Base-by-base conservation (phyloP, 2,113 vertebrate species). In the Poeciliopsis retropinna region DNA sequence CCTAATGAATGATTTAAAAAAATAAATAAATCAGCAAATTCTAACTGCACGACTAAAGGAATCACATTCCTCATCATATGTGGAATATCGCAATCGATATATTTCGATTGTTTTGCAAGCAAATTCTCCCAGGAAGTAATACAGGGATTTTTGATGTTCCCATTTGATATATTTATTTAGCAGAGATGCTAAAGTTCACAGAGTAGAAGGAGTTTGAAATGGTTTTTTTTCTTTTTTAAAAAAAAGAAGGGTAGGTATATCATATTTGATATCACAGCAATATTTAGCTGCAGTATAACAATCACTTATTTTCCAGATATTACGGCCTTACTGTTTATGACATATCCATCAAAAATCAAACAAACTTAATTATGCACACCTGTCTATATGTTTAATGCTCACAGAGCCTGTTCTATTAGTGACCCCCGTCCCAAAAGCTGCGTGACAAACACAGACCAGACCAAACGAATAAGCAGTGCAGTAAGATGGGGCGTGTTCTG, bases 1-100 rank as follows among this genome's bases (percentile, higher is more conserved):
- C 64, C 67, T 57, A 44, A 71, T 72, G 71, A 63, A 79, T 74
- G 57, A 71, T 72, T 84, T 47, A 7, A 47, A 47, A 47, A 47
- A 17, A 19, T 19, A 19, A 47, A 47, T 19, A 47, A 17, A 47
- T 47, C 44, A 19, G 44, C 14, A 5, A 47, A 47, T 47, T 19
- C 12, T 41, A 47, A 47, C 44, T 47, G 30, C 25, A 29, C 60
- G 29, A 28, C 25, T 13, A 11, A 27, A 19, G 44, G 17, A 47
- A 47, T 19, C 31, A 3, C 19, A 64, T 19, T 6, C 3, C 6
- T 15, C 19, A 41, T 15, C 39, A 41, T 25, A 22, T 25, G 47
- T 22, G 22, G 19, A 54, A 54, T 8, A 54, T 54, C 2, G 2
- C 17, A 54, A n/a, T 5, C 5, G 0, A 22, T 19, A 47, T 57